Base-by-base conservation (phyloP, 2,888 invertebrate genomes). In the Reticulitermes lucifugus region DNA sequence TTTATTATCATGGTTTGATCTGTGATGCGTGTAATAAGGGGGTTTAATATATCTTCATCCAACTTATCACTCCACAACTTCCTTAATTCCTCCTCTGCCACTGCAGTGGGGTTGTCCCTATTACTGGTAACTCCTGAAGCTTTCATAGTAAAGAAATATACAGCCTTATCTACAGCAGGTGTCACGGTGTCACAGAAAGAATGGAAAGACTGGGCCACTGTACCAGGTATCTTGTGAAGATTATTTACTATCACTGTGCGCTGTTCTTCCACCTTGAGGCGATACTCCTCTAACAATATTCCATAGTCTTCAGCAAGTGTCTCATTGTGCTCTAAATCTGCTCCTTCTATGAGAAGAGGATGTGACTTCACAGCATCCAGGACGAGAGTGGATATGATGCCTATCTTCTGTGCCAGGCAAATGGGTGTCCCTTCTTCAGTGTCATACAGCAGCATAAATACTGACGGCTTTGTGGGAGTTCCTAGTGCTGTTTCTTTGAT, bases 191-290 rank as follows among this genome's bases (percentile, higher is more conserved):
- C 81, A 81, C 81, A 81, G 70, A 81, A 70, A n/a, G n/a, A 81
- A 43, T 81, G 70, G 43, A 81, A 81, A 65, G 65, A 81, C 18
- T 70, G 81, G 6, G 81, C 81, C 22, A 81, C 43, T 25, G 12
- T 43, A 22, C 22, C 81, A 60, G 65, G 70, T 55, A 81, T n/a
- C 70, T 81, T 81, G n/a, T 81, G 81, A 14, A 81, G 70, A 43
- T 81, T 46, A n/a, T 65, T 43, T 70, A 81, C 46, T 46, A 81
- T 70, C 81, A 81, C 9, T 18, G 70, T 18, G 3, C 81, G 65
- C 10, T n/a, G 21, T 18, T 81, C 70, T 70, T 60, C 46, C 14
- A 81, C 65, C 12, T 70, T 43, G 22, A n/a, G 43, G 59, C 59
- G 29, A 22, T 70, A 29, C n/a, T 81, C 81, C 12, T 41, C 46